These are phyloP conservation scores for Meiosimyza platycephala DNA, from an alignment of 2,888 invertebrate genomes.

Conservation along the genomic window DNA sequence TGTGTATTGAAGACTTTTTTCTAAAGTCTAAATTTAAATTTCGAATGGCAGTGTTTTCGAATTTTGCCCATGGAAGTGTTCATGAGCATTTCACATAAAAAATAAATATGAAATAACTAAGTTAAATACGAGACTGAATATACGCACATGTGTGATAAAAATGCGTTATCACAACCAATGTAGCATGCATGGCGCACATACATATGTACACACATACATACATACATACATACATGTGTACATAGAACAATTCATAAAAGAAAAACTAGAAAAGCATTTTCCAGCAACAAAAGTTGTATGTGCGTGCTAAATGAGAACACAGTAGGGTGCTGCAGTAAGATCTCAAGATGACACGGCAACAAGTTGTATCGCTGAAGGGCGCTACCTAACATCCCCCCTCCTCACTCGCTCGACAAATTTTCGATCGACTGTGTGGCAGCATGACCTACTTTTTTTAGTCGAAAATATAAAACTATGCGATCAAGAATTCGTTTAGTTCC, in stretches of 20 bases:
- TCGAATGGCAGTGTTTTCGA: no score
- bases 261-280: not conserved
- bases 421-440: not conserved
- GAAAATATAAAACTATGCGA: slow-evolving; percentile 3
- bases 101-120: not conserved
- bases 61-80: not conserved
- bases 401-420: no score
- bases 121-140: not conserved
- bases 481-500: not conserved
- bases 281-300: no score
- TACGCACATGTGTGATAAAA: slow-evolving; percentile 2
- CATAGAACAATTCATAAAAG: slow-evolving; percentile 3
- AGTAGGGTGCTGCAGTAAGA: not conserved
- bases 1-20: no score
- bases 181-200: not conserved
- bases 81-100: not conserved
- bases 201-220: no score
- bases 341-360: slow-evolving; percentile 1
- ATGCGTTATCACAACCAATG: slow-evolving; percentile 11
- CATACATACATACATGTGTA: no score
- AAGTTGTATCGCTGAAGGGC: not conserved
- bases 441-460: slow-evolving; percentile 1
- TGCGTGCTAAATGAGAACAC: no score
- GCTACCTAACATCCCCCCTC: not conserved
- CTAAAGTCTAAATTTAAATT: no score